Base-by-base conservation (phyloP, 2,113 vertebrate genomes). In the Oreochromis spilurus region DNA sequence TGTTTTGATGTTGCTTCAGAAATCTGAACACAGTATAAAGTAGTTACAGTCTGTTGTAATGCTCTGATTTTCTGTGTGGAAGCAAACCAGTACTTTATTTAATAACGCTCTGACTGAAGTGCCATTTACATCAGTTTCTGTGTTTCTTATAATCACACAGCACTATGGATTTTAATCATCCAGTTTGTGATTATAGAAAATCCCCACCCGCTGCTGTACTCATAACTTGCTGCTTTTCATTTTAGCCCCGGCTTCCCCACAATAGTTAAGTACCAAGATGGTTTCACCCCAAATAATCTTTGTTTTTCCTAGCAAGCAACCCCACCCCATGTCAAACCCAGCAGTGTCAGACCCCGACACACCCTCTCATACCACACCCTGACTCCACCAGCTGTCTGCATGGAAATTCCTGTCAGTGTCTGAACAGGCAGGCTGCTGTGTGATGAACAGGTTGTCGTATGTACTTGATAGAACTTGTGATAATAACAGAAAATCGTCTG, bases 371-470 rank as follows among this genome's bases (percentile, higher is more conserved):
- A 80, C 87, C 83, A 83, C 88, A 81, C 79, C 83, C 84, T 50
- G 43, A 77, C 75, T 70, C 75, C 65, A 85, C 24, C 92, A 91
- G 91, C 87, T 91, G 85, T 86, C 82, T 87, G 67, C 7, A 62
- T 38, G 24, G 84, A 55, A 77, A 85, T 83, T 81, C 72, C 67
- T 65, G 45, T 40, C 84, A 55, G 58, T 43, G 21, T 85, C 48
- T 21, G 62, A 16, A 58, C 57, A 21, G 55, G 26, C 77, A 83
- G 38, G 78, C 83, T 65, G 45, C 81, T 85, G 90, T 62, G 60
- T 82, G 88, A 86, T 78, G 45, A 89, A 86, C 48, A 54, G 6
- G 17, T 82, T 26, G n/a, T 79, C 67, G 62, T 85, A 40, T 60
- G 29, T 1, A 31, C 58, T 54, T 21, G 54, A 50, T 26, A n/a